phyloP scores from a whole-genome alignment of 2,888 invertebrate genomes.

The Sarcophaga variegata region DNA sequence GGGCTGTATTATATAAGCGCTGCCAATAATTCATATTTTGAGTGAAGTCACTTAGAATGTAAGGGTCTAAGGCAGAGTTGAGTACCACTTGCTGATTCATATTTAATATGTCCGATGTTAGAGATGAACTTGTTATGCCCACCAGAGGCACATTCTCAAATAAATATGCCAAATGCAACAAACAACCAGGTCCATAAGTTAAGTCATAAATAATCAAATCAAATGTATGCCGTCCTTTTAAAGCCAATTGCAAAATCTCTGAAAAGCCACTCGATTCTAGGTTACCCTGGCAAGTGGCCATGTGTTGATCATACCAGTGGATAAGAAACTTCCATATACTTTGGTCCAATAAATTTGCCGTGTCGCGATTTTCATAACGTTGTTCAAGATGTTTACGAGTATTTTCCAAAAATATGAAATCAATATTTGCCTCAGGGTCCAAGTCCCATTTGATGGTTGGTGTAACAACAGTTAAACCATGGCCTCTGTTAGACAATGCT shows the following conservation, averaged over 20 bases:
- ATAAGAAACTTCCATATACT: constrained; percentile 44
- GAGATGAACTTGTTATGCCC: constrained; percentile 69
- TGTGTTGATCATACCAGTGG: constrained; percentile 53
- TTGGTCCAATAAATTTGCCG: constrained; percentile 5
- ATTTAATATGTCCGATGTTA: constrained; percentile 30
- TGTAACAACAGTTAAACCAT: constrained; percentile 53
- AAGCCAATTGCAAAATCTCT: constrained; percentile 23
- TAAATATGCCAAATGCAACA: constrained; percentile 76
- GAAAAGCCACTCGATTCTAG: constrained; percentile 47
- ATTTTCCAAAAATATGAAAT: constrained; percentile 52
- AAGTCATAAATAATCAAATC: constrained; percentile 79
- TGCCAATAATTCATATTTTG: constrained; percentile 49
- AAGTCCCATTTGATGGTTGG: constrained; percentile 2
- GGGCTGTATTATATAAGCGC: constrained; percentile 47
- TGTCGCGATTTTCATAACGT: constrained; percentile 5
- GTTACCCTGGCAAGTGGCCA: constrained; percentile 55
- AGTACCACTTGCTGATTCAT: neutral
- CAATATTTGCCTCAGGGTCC: neutral
- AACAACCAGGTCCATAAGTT: constrained; percentile 74
- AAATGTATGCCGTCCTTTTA: constrained; percentile 69
- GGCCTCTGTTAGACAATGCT: constrained; percentile 25
- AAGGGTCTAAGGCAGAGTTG: constrained; percentile 40
- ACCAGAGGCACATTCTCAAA: constrained; percentile 77
- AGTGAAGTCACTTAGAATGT: constrained; percentile 40
- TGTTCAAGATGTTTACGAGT: constrained; percentile 26